Evolutionary conservation across 2,888 invertebrate genomes (phyloP).

Genomic region (Nasonovia ribisnigri): DNA sequence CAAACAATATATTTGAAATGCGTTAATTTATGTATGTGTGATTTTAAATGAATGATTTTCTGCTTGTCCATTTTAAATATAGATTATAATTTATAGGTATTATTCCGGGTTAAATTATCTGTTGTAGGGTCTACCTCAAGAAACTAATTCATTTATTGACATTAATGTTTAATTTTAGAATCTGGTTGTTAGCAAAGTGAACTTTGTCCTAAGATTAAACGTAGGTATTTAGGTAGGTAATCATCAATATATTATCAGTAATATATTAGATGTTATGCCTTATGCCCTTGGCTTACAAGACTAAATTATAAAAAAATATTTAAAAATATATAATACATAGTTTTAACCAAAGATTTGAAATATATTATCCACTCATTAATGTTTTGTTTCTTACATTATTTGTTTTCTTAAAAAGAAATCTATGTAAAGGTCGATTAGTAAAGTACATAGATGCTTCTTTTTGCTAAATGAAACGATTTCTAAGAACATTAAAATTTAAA

Average conservation of each 20-base stretch:
- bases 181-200: not conserved
- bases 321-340: not conserved
- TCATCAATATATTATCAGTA: not conserved
- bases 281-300: not conserved
- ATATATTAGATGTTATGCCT: not conserved
- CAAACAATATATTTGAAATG: not conserved
- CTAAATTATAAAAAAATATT: not conserved
- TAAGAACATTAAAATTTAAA: not conserved
- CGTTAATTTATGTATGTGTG: not conserved
- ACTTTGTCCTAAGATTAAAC: slow-evolving; percentile 23
- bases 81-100: not conserved
- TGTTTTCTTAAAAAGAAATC: not conserved
- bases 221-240: not conserved
- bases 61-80: not conserved
- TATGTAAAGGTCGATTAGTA: slow-evolving; percentile 3
- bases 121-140: not conserved
- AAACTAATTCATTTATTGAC: not conserved
- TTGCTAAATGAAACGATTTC: not conserved
- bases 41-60: not conserved
- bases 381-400: not conserved
- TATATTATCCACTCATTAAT: not conserved
- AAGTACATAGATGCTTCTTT: not conserved
- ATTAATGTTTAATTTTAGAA: slow-evolving; percentile 36
- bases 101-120: not conserved
- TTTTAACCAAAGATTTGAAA: not conserved